phyloP scores from a whole-genome alignment of 2,113 vertebrate genomes.

The Coregonus clupeaformis region DNA sequence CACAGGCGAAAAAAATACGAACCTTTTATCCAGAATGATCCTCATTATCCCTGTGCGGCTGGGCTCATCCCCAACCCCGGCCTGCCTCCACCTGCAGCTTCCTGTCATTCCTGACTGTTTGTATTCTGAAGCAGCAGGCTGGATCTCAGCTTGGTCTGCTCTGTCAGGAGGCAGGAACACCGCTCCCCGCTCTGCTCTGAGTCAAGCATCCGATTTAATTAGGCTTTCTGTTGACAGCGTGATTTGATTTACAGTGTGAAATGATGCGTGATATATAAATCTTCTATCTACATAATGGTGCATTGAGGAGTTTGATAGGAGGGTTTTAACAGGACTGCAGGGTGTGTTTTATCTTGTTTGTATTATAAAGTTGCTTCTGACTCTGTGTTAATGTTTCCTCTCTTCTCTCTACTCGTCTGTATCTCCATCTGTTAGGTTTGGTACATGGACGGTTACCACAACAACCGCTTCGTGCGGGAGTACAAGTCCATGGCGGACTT shows the following conservation, averaged over 20 bases:
- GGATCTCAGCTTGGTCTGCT: no score
- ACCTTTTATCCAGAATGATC: constrained; percentile 53
- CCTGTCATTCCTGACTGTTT: constrained; percentile 49
- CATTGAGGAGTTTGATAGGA: background rate
- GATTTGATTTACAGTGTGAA: constrained; percentile 44
- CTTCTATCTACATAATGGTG: background rate
- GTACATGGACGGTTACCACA: constrained; percentile 99
- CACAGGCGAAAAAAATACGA: constrained; percentile 38
- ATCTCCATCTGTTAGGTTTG: constrained; percentile 82
- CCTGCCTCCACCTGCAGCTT: constrained; percentile 23
- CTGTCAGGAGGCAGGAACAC: constrained; percentile 25
- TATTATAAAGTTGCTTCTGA: background rate
- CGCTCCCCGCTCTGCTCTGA: constrained; percentile 25
- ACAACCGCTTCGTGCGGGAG: constrained; percentile 97
- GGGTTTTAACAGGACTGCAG: no score
- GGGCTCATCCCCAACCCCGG: constrained; percentile 14
- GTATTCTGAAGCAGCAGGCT: constrained; percentile 39
- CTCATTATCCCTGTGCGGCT: constrained; percentile 38
- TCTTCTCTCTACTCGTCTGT: constrained; percentile 2
- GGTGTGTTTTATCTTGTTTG: background rate
- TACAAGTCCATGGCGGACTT: constrained; percentile 95
- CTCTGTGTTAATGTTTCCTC: background rate
- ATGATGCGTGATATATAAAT: constrained; percentile 19
- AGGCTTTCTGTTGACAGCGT: constrained; percentile 47
- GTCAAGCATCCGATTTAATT: constrained; percentile 46